Percentiles rank a stretch among this genome's conserved stretches.
phyloP scores from a whole-genome alignment of 2,888 invertebrate species.

The Calephelis perditalis region DNA sequence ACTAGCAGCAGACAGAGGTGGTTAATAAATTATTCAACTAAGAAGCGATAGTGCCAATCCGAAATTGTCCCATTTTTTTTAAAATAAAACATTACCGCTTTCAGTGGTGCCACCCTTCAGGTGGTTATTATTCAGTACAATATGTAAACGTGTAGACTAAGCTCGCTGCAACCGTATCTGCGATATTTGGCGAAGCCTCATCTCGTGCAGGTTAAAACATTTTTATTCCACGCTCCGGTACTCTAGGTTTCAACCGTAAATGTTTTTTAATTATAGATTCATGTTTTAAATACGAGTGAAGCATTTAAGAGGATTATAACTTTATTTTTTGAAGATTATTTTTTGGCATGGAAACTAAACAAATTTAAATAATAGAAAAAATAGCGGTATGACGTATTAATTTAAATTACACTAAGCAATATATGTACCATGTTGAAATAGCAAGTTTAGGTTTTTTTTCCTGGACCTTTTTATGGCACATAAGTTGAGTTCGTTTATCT shows the following conservation, averaged over 20 bases:
- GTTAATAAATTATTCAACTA: no score
- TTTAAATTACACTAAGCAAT: no score
- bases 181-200: constrained; percentile 14
- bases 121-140: constrained; percentile 16
- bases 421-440: no score
- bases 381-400: no score
- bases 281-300: constrained; percentile 17
- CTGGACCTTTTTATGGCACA: no score
- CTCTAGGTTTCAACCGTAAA: not conserved
- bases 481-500: no score
- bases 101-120: not conserved
- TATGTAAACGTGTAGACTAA: constrained; percentile 16
- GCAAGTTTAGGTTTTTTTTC: no score
- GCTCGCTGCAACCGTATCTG: constrained; percentile 13
- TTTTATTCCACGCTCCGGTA: not conserved
- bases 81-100: not conserved
- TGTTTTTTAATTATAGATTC: constrained; percentile 15
- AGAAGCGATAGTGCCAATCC: no score
- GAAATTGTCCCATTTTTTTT: no score
- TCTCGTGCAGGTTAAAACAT: not conserved
- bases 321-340: constrained; percentile 9
- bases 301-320: constrained; percentile 11
- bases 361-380: no score
- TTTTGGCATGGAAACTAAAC: no score
- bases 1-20: no score